These are phyloP conservation scores for Metridium senile DNA, from an alignment of 92 coral and sea anemone species.

Conservation along the genomic window DNA sequence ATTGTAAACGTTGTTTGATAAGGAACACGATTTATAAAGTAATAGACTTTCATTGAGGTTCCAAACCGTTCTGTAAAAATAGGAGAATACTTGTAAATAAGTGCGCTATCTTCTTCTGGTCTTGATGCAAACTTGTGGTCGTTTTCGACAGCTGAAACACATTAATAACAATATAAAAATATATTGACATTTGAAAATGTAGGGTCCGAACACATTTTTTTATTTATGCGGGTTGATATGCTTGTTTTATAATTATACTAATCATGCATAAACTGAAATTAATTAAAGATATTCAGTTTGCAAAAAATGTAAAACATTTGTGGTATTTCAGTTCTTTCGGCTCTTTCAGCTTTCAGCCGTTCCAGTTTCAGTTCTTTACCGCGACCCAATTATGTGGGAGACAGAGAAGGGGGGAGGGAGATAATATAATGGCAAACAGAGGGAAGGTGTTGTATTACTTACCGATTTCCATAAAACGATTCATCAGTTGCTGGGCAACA, in stretches of 20 bases:
- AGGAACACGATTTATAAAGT: constrained; percentile 6
- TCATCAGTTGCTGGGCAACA: constrained; percentile 3
- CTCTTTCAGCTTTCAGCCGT: too few species aligned
- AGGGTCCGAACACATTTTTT: background rate
- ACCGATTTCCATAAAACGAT: constrained; percentile 23
- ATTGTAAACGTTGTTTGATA: background rate
- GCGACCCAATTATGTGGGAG: background rate
- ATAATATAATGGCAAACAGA: background rate
- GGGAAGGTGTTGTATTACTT: background rate
- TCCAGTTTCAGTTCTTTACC: background rate
- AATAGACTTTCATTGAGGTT: constrained; percentile 17
- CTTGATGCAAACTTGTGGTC: constrained; percentile 27
- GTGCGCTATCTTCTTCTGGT: constrained; percentile 16
- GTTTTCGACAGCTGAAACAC: constrained; percentile 17
- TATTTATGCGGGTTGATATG: too few species aligned
- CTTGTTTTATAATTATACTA: too few species aligned
- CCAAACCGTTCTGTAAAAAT: constrained; percentile 14
- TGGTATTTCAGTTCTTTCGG: too few species aligned
- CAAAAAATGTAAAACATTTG: too few species aligned
- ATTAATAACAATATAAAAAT: background rate
- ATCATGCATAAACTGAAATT: too few species aligned
- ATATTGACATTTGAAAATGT: background rate
- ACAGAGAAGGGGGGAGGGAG: background rate
- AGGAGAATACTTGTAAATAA: constrained; percentile 21
- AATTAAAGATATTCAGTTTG: too few species aligned